Base-by-base conservation (phyloP, 2,113 vertebrate genomes). In the Hystrix brachyura region DNA sequence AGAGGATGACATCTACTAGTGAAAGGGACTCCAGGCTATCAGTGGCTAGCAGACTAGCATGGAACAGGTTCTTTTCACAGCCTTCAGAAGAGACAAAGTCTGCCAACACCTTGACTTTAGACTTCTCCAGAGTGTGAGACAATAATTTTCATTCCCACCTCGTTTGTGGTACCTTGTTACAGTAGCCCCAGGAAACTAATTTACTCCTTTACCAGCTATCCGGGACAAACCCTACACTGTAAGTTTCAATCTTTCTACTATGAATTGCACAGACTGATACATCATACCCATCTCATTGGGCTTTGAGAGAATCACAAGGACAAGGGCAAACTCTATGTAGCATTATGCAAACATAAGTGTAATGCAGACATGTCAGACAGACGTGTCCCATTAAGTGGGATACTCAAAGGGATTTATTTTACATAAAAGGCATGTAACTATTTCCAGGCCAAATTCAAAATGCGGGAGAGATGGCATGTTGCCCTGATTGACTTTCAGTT, bases 381-480 rank as follows among this genome's bases (percentile, higher is more conserved):
- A 79, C 34, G 46, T 38, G 38, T 38, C 38, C 38, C 38, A 38
- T 38, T 62, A 94, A 80, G 62, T 62, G 17, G 21, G 53, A 91
- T 67, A 43, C 1, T 59, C 74, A 59, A 6, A 15, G 32, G 43
- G 9, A n/a, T 69, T 90, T 76, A 72, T 48, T 84, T 53, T 53
- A 94, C 46, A 87, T 72, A 79, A 95, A 62, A 93, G 2, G 69
- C 51, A 95, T 65, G 2, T 74, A 14, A 94, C 9, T 25, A 3
- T 69, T 89, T 90, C 69, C 46, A 82, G 32, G 27, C 7, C 23
- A 88, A 87, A 90, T 7, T 80, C 57, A 74, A 96, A 96, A 79
- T 59, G 62, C 55, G 23, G 27, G 19, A 76, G 18, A 65, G 17
- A 65, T 12, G 17, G 87, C 14, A 97, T 69, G 15, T 53, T 90